These are phyloP conservation scores for Gadus chalcogrammus DNA, from an alignment of 2,113 vertebrate genomes.

Conservation along the genomic window DNA sequence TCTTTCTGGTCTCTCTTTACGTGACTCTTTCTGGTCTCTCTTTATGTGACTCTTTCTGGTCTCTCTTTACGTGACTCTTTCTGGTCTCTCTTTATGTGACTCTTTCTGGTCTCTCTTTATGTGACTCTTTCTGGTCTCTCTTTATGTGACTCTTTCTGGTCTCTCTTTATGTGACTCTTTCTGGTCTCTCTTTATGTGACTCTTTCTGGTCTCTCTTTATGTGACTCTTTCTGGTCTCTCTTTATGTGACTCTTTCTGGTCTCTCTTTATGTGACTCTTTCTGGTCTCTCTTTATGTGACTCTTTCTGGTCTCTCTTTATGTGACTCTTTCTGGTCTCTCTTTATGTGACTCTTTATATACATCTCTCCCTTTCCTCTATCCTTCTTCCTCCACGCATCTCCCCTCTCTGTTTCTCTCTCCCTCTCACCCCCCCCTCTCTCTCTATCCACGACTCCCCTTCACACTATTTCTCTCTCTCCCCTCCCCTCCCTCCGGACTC, in stretches of 20 bases:
- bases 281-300: too few species aligned
- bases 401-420: neutral
- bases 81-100: too few species aligned
- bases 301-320: constrained; percentile 1
- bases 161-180: neutral
- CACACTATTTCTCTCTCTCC: neutral
- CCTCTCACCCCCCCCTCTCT: neutral
- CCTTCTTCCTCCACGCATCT: neutral
- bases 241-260: constrained; percentile 5
- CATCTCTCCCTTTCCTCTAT: neutral
- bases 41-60: constrained; percentile 5
- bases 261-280: neutral
- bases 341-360: neutral
- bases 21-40: too few species aligned
- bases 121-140: too few species aligned
- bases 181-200: too few species aligned
- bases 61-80: neutral
- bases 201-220: constrained; percentile 1
- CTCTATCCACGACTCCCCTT: neutral
- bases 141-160: constrained; percentile 5
- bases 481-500: neutral
- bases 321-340: neutral
- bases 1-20: neutral
- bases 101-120: constrained; percentile 1
- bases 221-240: too few species aligned